A percentile compares a stretch with the other conserved stretches of the same genome.
Conservation (phyloP, 2,797 vertebrate genomes). For the Moxostoma hubbsi region DNA sequence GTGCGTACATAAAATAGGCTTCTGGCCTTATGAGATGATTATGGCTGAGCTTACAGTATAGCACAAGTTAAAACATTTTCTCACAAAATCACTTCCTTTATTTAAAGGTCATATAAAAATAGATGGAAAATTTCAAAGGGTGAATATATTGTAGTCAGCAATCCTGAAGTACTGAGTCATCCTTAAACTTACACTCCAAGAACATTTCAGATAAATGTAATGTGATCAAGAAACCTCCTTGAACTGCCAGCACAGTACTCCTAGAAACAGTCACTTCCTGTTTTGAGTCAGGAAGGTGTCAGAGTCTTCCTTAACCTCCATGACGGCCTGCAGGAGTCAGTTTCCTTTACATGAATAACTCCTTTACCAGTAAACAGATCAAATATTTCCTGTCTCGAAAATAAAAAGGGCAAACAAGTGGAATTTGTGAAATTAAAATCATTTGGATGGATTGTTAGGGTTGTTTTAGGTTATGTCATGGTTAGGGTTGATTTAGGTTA, state of each 20-base stretch:
- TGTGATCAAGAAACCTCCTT: constrained; percentile 41
- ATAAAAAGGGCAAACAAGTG: background rate
- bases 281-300: constrained; percentile 54
- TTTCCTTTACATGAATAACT: constrained; percentile 45
- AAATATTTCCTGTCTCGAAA: background rate
- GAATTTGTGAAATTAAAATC: background rate
- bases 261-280: constrained; percentile 57
- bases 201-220: constrained; percentile 47
- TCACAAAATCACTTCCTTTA: constrained; percentile 44
- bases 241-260: constrained; percentile 47
- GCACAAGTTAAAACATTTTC: background rate
- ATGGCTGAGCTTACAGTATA: background rate
- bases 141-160: constrained; percentile 21
- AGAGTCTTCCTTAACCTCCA: constrained; percentile 21
- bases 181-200: constrained; percentile 35
- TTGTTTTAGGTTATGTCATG: too few species aligned
- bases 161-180: constrained; percentile 3
- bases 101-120: constrained; percentile 32
- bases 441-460: background rate
- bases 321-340: background rate
- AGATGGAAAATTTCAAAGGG: constrained; percentile 3
- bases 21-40: too few species aligned
- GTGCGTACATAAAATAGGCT: too few species aligned
- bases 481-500: background rate
- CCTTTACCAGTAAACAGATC: background rate